Evolutionary conservation across 2,113 vertebrate species (phyloP).

Genomic region (Plecturocebus donacophilus): DNA sequence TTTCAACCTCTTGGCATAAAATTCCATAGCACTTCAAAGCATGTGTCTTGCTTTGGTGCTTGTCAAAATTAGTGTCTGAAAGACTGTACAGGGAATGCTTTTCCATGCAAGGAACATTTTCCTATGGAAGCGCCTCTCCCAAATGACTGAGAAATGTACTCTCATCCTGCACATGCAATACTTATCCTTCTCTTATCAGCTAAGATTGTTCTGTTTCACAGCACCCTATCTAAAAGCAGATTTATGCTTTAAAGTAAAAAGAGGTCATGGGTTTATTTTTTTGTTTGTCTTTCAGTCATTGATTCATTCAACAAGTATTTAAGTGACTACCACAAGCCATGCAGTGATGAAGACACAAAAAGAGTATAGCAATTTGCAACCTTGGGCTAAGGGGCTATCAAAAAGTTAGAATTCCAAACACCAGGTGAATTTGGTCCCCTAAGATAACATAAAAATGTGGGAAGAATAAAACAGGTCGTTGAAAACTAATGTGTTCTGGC

Average conservation of each 20-base stretch:
- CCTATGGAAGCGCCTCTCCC: background rate
- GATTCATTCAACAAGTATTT: background rate
- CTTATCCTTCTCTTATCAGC: background rate
- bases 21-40: slow-evolving; percentile 13
- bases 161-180: background rate
- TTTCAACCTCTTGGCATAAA: slow-evolving; percentile 36
- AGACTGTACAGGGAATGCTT: background rate
- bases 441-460: slow-evolving; percentile 18
- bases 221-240: background rate
- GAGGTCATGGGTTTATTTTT: background rate
- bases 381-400: background rate
- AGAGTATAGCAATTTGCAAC: background rate
- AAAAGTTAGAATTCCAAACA: slow-evolving; percentile 10
- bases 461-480: background rate
- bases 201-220: background rate
- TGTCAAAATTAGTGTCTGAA: slow-evolving; percentile 52
- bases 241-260: background rate
- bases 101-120: background rate
- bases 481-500: background rate
- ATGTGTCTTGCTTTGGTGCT: slow-evolving; percentile 43
- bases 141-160: background rate
- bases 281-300: background rate
- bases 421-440: background rate
- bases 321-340: background rate
- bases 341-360: background rate